Conservation (phyloP, 2,113 vertebrate species). For the Grus americana region DNA sequence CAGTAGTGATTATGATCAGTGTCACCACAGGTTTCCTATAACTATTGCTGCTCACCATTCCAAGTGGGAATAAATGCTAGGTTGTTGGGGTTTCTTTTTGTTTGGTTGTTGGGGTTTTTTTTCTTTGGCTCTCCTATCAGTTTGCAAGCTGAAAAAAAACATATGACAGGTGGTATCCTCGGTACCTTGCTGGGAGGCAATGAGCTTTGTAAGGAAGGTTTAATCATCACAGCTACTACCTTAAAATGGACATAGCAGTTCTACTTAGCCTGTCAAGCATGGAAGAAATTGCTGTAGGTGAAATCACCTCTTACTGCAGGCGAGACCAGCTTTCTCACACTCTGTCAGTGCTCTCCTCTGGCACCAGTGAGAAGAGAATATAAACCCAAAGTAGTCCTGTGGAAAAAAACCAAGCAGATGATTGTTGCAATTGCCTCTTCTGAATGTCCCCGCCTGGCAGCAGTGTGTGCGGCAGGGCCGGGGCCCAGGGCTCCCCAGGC, state of each 20-base stretch:
- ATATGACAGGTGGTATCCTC: neutral
- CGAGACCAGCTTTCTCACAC: neutral
- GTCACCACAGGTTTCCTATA: rapidly evolving
- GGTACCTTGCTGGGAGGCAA: neutral
- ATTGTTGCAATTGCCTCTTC: neutral
- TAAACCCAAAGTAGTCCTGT: neutral
- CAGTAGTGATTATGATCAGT: neutral
- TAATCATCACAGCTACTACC: neutral
- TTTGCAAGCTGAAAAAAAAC: neutral
- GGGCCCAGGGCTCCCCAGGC: rapidly evolving
- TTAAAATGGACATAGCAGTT: neutral
- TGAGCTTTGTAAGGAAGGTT: neutral
- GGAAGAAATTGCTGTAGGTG: neutral
- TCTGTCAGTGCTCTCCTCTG: neutral
- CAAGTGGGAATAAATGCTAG: neutral
- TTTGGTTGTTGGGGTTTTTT: too few relatives aligned
- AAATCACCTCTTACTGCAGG: neutral
- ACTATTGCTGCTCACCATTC: neutral
- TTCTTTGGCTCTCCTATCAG: neutral
- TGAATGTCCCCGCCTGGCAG: rapidly evolving
- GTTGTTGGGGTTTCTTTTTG: neutral
- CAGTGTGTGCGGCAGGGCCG: rapidly evolving
- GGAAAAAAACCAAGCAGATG: neutral
- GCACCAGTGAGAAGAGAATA: too few relatives aligned
- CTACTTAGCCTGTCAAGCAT: neutral